phyloP scores from a whole-genome alignment of 2,888 invertebrate genomes.

The Acanthosepion pharaonis region DNA sequence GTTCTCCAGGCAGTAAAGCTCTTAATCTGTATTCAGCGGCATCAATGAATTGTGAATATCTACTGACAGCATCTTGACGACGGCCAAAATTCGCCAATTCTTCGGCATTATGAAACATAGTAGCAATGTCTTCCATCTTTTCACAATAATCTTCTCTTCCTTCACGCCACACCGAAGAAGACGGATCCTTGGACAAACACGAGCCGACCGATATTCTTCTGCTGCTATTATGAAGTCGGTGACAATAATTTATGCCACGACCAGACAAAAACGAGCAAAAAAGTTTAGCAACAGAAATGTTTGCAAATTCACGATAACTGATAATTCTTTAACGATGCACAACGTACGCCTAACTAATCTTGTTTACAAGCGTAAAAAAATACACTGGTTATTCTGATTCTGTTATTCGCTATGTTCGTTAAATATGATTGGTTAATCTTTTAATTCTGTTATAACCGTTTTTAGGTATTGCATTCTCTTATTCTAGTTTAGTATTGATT shows the following conservation, averaged over 20 bases:
- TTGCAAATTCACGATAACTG: not conserved
- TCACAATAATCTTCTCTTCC: not conserved
- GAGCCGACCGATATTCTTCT: not conserved
- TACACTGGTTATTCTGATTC: not conserved
- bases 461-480: not conserved
- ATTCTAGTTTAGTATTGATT: not conserved
- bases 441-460: not conserved
- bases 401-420: not conserved
- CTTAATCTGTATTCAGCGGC: conserved; percentile 24
- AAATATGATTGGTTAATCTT: not conserved
- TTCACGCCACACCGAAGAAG: not conserved
- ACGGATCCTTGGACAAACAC: not conserved
- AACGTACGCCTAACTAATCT: too few relatives aligned
- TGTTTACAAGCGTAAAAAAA: not conserved
- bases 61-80: conserved; percentile 50
- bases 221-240: not conserved
- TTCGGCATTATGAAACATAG: conserved; percentile 52
- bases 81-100: conserved; percentile 50
- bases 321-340: not conserved
- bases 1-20: conserved; percentile 45
- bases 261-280: not conserved
- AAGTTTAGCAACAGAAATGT: not conserved
- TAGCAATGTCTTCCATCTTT: conserved; percentile 41
- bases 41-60: conserved; percentile 52
- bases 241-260: not conserved